phyloP scores from a whole-genome alignment of 2,113 vertebrate species.

The Bothrops jararaca region DNA sequence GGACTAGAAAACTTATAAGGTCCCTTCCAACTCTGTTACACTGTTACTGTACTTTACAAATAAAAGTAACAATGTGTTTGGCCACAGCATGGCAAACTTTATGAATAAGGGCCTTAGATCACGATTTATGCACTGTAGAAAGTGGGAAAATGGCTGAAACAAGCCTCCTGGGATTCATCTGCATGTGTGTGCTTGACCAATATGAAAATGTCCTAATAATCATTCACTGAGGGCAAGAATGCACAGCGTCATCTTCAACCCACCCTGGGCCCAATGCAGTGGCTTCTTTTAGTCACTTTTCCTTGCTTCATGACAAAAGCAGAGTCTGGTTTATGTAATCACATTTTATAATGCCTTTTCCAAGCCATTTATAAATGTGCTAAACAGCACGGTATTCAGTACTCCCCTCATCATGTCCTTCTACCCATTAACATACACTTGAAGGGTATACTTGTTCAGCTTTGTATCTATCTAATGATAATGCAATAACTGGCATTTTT shows the following conservation, averaged over 20 bases:
- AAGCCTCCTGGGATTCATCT: background rate
- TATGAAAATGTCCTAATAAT: background rate
- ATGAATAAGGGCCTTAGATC: background rate
- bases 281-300: background rate
- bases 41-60: background rate
- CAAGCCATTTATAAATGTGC: background rate
- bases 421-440: background rate
- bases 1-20: too few relatives aligned
- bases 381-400: background rate
- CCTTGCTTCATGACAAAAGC: background rate
- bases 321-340: background rate
- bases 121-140: background rate
- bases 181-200: background rate
- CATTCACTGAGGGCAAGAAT: background rate
- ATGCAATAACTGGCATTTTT: background rate
- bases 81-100: background rate
- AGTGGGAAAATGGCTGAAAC: background rate
- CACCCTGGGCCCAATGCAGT: background rate
- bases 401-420: background rate
- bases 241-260: background rate
- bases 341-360: background rate
- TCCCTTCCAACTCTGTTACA: too few relatives aligned
- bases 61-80: background rate
- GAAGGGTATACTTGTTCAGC: background rate
- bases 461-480: background rate